A percentile compares a stretch with the other conserved stretches of the same genome.
Conservation (phyloP, 2,113 vertebrate genomes). For the Dasyornis broadbenti region DNA sequence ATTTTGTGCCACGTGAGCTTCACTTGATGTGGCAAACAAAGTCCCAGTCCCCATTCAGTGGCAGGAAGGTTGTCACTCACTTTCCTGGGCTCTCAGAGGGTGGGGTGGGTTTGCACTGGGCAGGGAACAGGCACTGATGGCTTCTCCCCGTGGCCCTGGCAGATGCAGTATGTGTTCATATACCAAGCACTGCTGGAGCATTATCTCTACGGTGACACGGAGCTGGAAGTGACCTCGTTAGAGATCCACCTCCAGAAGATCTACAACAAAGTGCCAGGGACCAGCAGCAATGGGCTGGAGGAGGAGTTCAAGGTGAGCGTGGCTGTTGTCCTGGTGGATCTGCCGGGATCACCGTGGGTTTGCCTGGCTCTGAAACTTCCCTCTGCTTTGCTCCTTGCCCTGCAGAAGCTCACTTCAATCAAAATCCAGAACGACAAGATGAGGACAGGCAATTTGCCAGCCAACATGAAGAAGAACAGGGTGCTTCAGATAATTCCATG, state of each 20-base stretch:
- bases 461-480: constrained; percentile 99
- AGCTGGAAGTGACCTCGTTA: constrained; percentile 96
- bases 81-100: not conserved
- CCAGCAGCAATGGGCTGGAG: constrained; percentile 91
- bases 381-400: not conserved
- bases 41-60: not conserved
- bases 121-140: not conserved
- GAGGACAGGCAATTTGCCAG: constrained; percentile 94
- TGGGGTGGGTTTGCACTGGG: not conserved
- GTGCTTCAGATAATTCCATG: constrained; percentile 99
- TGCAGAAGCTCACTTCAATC: constrained; percentile 95
- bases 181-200: constrained; percentile 98
- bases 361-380: not conserved
- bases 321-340: not conserved
- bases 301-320: constrained; percentile 92
- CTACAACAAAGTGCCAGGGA: constrained; percentile 89
- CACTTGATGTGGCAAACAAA: not conserved
- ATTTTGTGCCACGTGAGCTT: not conserved
- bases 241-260: constrained; percentile 95
- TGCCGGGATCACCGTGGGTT: rapidly evolving
- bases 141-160: not conserved
- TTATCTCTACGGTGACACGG: constrained; percentile 95
- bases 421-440: constrained; percentile 99
- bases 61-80: not conserved
- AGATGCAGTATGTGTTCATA: constrained; percentile 99